Evolutionary conservation across 2,797 vertebrate genomes (phyloP).

Genomic region (Sebastes minor): DNA sequence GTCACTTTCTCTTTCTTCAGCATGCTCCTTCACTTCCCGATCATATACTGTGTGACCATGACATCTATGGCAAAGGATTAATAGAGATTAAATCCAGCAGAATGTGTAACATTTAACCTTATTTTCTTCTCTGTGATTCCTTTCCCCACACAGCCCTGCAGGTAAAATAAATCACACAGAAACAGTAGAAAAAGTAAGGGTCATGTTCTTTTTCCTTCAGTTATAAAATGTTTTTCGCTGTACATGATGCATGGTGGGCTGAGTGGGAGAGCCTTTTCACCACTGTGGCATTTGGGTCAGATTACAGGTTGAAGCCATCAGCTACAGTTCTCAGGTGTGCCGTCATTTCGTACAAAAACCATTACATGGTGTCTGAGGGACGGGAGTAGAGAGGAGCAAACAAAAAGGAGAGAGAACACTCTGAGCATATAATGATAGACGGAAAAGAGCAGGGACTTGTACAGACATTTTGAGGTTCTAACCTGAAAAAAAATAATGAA

Average conservation of each 20-base stretch:
- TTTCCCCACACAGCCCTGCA: background rate
- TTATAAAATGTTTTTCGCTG: background rate
- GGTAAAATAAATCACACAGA: background rate
- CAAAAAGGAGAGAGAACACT: background rate
- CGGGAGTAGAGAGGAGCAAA: background rate
- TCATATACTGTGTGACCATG: background rate
- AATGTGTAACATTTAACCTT: too few species aligned
- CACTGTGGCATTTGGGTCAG: background rate
- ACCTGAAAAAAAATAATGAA: too few species aligned
- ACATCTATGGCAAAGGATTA: background rate
- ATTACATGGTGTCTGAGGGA: background rate
- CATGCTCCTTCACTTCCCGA: background rate
- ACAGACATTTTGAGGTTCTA: background rate
- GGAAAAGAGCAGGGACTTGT: background rate
- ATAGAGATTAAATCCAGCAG: too few species aligned
- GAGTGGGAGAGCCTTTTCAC: background rate
- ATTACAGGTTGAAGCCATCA: slow-evolving; percentile 7
- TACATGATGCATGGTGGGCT: background rate
- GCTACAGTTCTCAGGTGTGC: background rate
- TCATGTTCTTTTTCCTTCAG: background rate
- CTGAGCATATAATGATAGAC: background rate
- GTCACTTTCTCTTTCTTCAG: background rate
- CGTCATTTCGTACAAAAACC: background rate
- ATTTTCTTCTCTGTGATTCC: background rate
- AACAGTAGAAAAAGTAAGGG: background rate